phyloP scores from a whole-genome alignment of 2,797 vertebrate species.

The Spinus olivaceus region DNA sequence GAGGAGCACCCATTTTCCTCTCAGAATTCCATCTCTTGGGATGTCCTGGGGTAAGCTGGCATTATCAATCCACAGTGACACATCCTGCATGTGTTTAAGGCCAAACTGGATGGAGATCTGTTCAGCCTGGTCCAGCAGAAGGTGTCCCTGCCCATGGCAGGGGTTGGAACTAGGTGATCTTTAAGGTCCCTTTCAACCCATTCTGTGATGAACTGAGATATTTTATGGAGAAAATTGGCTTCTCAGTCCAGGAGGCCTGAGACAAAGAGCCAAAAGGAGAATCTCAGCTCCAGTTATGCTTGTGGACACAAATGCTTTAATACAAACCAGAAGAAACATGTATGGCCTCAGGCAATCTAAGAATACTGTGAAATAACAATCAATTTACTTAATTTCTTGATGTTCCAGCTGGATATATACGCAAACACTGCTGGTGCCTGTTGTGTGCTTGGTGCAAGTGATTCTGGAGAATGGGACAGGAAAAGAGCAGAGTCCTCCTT shows the following conservation, averaged over 20 bases:
- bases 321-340: background rate
- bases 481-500: background rate
- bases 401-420: background rate
- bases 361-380: background rate
- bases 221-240: background rate
- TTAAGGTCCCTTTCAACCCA: background rate
- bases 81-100: background rate
- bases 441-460: background rate
- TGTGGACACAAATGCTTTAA: background rate
- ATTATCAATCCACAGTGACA: background rate
- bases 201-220: background rate
- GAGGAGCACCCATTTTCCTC: background rate
- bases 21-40: background rate
- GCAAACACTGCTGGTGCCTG: background rate
- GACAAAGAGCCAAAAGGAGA: background rate
- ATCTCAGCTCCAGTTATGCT: background rate
- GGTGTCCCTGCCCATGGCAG: background rate
- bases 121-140: background rate
- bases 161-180: accelerated
- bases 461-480: background rate
- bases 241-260: background rate
- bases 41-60: background rate
- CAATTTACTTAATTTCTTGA: background rate
- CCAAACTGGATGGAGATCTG: background rate
- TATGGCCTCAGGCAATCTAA: background rate